Conservation (phyloP, 1,140 invertebrate genomes). For the Cotesia typhae region DNA sequence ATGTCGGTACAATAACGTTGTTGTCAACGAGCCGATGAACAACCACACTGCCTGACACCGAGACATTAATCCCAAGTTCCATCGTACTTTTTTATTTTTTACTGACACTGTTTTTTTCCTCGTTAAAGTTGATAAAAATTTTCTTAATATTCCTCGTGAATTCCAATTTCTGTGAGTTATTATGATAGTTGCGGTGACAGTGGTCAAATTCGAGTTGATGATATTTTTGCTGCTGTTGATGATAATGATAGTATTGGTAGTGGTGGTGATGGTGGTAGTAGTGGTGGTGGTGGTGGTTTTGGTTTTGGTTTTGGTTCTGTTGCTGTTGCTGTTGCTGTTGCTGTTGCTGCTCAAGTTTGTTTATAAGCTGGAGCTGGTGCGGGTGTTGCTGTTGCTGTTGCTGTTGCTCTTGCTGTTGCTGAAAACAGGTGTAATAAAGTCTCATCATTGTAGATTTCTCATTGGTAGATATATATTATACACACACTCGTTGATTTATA, state of each 20-base stretch:
- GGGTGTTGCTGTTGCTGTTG: background rate
- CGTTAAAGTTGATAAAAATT: background rate
- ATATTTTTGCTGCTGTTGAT: background rate
- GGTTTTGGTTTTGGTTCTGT: background rate
- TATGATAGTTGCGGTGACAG: constrained; percentile 11
- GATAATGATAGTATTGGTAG: background rate
- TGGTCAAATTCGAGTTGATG: background rate
- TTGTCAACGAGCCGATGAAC: constrained; percentile 9
- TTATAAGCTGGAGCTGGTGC: background rate
- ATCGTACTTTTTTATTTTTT: constrained; percentile 9
- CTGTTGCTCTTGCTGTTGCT: constrained; percentile 9
- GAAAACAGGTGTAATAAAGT: constrained; percentile 26
- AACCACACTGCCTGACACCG: constrained; percentile 11
- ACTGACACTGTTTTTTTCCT: constrained; percentile 1
- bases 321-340: too few species aligned
- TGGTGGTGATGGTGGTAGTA: background rate
- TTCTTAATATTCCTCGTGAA: background rate
- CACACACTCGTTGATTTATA: constrained; percentile 27
- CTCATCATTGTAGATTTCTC: constrained; percentile 20
- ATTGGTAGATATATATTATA: constrained; percentile 12
- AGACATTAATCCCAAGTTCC: constrained; percentile 25
- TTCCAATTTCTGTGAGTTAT: constrained; percentile 12
- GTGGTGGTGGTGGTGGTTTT: constrained; percentile 7
- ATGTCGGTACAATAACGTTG: constrained; percentile 15
- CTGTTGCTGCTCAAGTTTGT: too few species aligned